Percentiles rank a stretch among this genome's conserved stretches.
These are phyloP conservation scores for Cercopithecus mona DNA, from an alignment of 2,113 vertebrate species.

Conservation along the genomic window DNA sequence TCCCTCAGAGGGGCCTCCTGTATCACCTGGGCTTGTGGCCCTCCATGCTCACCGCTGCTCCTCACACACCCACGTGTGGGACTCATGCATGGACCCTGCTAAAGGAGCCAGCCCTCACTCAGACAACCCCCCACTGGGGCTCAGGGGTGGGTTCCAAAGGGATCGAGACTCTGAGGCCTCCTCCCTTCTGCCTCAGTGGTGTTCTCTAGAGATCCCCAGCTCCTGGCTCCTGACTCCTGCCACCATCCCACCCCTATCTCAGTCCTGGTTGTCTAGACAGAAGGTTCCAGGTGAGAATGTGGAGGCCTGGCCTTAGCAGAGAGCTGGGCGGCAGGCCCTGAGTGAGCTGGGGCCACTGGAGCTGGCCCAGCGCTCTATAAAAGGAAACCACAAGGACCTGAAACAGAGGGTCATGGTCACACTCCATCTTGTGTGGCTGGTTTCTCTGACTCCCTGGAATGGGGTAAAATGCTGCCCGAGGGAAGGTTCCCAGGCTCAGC, in stretches of 20 bases:
- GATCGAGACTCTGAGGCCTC: background rate
- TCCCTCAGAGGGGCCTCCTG: background rate
- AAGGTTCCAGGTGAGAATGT: background rate
- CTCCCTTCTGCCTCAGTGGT: background rate
- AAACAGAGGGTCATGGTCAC: slow-evolving; percentile 11
- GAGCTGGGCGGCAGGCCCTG: background rate
- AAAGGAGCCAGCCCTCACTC: background rate
- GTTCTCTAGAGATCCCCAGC: background rate
- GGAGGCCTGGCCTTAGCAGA: background rate
- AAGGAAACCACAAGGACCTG: background rate
- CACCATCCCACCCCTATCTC: background rate
- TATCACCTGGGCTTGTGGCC: background rate
- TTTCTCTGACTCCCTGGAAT: background rate
- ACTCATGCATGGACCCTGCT: background rate
- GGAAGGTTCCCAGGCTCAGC: slow-evolving; percentile 27
- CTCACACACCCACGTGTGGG: rapidly evolving
- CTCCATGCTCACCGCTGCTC: rapidly evolving
- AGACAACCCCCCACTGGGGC: background rate
- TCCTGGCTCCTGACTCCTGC: background rate
- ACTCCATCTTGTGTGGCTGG: background rate
- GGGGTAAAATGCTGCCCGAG: background rate
- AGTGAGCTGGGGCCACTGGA: background rate
- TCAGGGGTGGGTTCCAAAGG: background rate
- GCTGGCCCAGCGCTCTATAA: background rate
- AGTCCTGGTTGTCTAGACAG: background rate